These are phyloP conservation scores for Gerosis bhagava DNA, from an alignment of 2,888 invertebrate species.

Conservation along the genomic window DNA sequence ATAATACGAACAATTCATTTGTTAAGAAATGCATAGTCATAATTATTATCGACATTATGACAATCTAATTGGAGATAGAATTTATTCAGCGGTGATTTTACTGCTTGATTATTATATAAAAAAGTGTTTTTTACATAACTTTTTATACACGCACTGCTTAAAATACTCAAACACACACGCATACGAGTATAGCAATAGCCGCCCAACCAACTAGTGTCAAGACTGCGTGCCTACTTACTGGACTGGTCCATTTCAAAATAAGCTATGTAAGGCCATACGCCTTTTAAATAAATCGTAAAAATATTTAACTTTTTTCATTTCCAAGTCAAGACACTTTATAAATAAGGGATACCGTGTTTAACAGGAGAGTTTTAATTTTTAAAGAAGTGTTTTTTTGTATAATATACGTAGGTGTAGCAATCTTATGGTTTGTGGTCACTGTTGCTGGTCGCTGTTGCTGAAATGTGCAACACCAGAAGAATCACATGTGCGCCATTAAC, in stretches of 20 bases:
- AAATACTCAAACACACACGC: constrained; percentile 11
- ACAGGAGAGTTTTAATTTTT: too few species aligned
- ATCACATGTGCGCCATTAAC: too few species aligned
- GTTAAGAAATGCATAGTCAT: constrained; percentile 28
- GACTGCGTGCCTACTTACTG: constrained; percentile 24
- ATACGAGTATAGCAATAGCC: constrained; percentile 18
- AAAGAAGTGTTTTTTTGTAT: too few species aligned
- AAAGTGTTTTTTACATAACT: not conserved
- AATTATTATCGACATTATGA: constrained; percentile 20
- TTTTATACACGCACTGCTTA: not conserved
- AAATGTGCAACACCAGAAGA: too few species aligned
- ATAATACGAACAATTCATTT: constrained; percentile 40
- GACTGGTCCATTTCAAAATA: constrained; percentile 37
- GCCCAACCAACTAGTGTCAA: constrained; percentile 29
- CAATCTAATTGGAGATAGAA: too few species aligned
- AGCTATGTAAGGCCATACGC: constrained; percentile 32
- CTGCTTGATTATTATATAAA: too few species aligned
- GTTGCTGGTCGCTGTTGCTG: too few species aligned
- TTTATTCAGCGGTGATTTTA: too few species aligned
- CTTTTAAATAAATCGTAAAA: constrained; percentile 13
- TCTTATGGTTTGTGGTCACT: too few species aligned
- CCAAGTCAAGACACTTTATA: too few species aligned
- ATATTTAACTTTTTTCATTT: not conserved
- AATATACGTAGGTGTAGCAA: too few species aligned
- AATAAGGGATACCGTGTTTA: too few species aligned